phyloP scores from a whole-genome alignment of 2,113 vertebrate genomes.

The Aspidoscelis tigris region DNA sequence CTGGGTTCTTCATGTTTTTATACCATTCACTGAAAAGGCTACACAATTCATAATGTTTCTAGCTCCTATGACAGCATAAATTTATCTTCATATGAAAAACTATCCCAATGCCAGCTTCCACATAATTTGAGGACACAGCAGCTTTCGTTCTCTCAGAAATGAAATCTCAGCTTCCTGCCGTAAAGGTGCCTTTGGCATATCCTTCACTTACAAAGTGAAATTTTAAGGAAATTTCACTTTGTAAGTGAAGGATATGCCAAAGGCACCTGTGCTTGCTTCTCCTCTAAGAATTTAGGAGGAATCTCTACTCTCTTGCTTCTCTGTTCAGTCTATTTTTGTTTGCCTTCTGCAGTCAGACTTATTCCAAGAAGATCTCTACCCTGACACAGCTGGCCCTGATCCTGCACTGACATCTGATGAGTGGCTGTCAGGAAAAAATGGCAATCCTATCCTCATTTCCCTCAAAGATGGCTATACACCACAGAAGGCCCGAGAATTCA shows the following conservation, averaged over 20 bases:
- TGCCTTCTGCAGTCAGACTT: slow-evolving; percentile 83
- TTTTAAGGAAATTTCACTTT: background rate
- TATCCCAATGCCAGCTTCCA: background rate
- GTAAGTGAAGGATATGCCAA: too few relatives aligned
- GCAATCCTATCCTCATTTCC: slow-evolving; percentile 83
- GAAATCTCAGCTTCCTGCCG: background rate
- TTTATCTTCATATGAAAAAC: background rate
- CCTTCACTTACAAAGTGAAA: too few relatives aligned
- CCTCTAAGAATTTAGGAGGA: background rate
- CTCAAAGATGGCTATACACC: slow-evolving; percentile 85
- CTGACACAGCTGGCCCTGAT: slow-evolving; percentile 86
- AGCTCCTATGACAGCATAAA: too few relatives aligned
- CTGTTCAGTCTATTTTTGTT: background rate
- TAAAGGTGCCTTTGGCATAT: too few relatives aligned
- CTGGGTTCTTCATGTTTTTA: too few relatives aligned
- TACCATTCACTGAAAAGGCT: too few relatives aligned
- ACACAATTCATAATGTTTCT: too few relatives aligned
- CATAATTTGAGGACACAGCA: background rate
- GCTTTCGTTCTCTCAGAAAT: background rate
- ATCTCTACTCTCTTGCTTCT: background rate
- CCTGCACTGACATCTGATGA: slow-evolving; percentile 84
- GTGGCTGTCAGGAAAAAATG: slow-evolving; percentile 86
- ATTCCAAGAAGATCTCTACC: slow-evolving; percentile 92
- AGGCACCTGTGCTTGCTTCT: background rate
- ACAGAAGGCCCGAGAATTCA: slow-evolving; percentile 86